phyloP scores from a whole-genome alignment of 2,888 invertebrate species.

The Phyto melanocephala region DNA sequence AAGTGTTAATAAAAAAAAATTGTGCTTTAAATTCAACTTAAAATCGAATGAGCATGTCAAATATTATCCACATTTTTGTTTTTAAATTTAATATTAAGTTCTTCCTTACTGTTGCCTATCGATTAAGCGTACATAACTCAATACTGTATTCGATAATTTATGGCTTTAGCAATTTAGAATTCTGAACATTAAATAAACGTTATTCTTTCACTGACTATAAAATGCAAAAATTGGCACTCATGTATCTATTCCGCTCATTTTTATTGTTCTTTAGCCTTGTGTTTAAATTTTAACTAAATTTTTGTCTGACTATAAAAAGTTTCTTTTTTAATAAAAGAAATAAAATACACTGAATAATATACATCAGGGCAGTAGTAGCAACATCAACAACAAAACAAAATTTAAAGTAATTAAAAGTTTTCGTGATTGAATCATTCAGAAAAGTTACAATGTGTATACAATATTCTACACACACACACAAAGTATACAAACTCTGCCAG shows the following conservation, averaged over 20 bases:
- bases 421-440: constrained; percentile 50
- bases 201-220: not conserved
- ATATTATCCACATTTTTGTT: too few species aligned
- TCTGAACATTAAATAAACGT: not conserved
- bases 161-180: not conserved
- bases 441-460: constrained; percentile 38
- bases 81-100: too few species aligned
- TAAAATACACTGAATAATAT: not conserved
- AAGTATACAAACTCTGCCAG: not conserved
- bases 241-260: not conserved
- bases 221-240: not conserved
- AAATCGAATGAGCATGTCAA: too few species aligned
- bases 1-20: too few species aligned
- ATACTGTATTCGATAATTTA: not conserved
- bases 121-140: too few species aligned
- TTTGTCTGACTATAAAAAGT: not conserved
- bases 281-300: constrained; percentile 28
- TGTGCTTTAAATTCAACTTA: too few species aligned
- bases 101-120: too few species aligned
- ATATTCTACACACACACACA: not conserved
- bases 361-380: constrained; percentile 2
- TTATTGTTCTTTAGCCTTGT: not conserved
- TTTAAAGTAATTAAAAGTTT: constrained; percentile 61
- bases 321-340: not conserved
- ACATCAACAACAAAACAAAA: constrained; percentile 28